Percentiles rank a stretch among this genome's conserved stretches.
These are phyloP conservation scores for Ceratotherium simum DNA, from an alignment of 2,113 vertebrate genomes.

Conservation along the genomic window DNA sequence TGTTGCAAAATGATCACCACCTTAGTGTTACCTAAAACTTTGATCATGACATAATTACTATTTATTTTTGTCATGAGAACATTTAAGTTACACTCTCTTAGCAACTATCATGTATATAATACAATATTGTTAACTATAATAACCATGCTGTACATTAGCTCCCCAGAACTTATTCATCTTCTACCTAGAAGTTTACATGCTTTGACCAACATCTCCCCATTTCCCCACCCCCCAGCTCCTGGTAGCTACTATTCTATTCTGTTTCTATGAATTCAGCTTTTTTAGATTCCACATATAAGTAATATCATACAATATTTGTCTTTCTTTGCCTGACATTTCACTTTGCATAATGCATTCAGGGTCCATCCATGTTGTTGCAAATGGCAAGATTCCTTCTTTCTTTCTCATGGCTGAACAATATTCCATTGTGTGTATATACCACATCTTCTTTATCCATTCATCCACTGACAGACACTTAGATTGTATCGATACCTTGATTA, in stretches of 20 bases:
- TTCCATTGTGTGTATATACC: neutral
- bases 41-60: neutral
- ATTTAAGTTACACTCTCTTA: neutral
- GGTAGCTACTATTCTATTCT: neutral
- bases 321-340: neutral
- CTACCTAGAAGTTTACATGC: neutral
- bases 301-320: neutral
- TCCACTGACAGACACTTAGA: neutral
- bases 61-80: slow-evolving; percentile 7
- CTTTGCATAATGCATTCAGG: neutral
- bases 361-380: neutral
- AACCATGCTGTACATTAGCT: neutral
- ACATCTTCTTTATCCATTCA: neutral
- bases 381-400: neutral
- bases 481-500: neutral
- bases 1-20: neutral
- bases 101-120: neutral
- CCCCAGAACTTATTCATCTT: neutral
- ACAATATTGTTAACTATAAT: neutral
- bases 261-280: neutral
- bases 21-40: neutral
- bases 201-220: neutral
- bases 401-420: neutral
- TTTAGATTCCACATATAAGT: neutral
- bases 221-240: neutral